These are phyloP conservation scores for Podarcis siculus DNA, from an alignment of 2,797 vertebrate genomes.

Conservation along the genomic window DNA sequence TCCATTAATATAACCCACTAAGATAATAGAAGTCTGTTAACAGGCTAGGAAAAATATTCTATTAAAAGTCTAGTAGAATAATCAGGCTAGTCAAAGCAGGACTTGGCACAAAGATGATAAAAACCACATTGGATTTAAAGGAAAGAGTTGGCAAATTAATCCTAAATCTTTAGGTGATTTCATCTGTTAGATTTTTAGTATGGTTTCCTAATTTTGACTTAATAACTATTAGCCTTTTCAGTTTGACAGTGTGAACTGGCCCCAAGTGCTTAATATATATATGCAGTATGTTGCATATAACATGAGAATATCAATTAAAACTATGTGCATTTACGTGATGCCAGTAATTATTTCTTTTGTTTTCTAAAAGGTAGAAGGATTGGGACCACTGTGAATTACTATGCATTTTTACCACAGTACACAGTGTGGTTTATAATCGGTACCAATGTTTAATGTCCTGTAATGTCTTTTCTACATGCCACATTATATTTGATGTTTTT, in stretches of 20 bases:
- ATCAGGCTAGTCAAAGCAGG: no score
- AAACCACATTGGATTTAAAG: background rate
- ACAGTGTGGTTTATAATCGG: background rate
- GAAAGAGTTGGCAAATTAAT: background rate
- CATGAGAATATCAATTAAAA: background rate
- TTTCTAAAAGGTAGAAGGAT: background rate
- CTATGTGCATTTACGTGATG: background rate
- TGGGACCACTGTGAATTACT: background rate
- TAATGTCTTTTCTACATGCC: background rate
- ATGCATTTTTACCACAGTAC: background rate
- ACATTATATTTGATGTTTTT: constrained; percentile 38
- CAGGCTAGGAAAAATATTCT: no score
- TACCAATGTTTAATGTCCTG: constrained; percentile 32
- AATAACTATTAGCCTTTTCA: background rate
- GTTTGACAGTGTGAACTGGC: background rate
- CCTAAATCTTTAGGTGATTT: background rate
- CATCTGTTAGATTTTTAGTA: background rate
- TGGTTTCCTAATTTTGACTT: background rate
- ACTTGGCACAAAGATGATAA: background rate
- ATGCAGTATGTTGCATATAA: background rate
- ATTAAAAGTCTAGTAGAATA: no score
- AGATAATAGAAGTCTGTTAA: no score
- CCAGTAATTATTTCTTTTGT: no score
- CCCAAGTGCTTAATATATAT: background rate
- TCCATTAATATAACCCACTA: no score